These are phyloP conservation scores for Stichopus horrens DNA, from an alignment of 53 echinoderm and acorn worm genomes.

Conservation along the genomic window DNA sequence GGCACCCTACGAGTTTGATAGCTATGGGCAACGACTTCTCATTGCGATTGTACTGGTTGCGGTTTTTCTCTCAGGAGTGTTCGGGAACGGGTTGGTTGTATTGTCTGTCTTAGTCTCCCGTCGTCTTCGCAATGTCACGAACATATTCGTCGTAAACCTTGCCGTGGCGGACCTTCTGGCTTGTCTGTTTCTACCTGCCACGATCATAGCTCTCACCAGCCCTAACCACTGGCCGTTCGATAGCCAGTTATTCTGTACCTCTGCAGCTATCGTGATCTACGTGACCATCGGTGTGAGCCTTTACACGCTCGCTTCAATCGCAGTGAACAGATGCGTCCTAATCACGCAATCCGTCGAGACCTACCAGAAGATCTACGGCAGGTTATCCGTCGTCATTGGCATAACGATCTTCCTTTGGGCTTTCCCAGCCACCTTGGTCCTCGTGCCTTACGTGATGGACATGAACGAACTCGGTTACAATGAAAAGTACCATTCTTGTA, in stretches of 20 bases:
- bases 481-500: slow-evolving; percentile 34
- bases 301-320: slow-evolving; percentile 60
- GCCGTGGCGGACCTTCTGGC: slow-evolving; percentile 55
- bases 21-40: slow-evolving; percentile 25
- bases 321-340: slow-evolving; percentile 56
- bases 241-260: slow-evolving; percentile 42
- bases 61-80: slow-evolving; percentile 30
- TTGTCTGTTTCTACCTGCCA: slow-evolving; percentile 42
- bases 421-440: slow-evolving; percentile 11
- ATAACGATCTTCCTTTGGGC: slow-evolving; percentile 20
- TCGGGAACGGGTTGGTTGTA: slow-evolving; percentile 36
- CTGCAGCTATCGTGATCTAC: slow-evolving; percentile 38
- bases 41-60: neutral
- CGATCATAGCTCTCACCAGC: slow-evolving; percentile 46
- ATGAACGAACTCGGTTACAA: slow-evolving; percentile 41
- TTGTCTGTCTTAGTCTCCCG: slow-evolving; percentile 22
- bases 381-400: neutral
- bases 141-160: slow-evolving; percentile 43
- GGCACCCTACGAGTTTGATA: slow-evolving; percentile 16
- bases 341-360: slow-evolving; percentile 49
- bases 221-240: slow-evolving; percentile 38
- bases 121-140: slow-evolving; percentile 39
- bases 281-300: slow-evolving; percentile 54
- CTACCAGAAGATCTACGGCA: slow-evolving; percentile 48
- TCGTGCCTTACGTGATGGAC: neutral